Evolutionary conservation across 2,113 vertebrate species (phyloP).

Genomic region (Phocoena sinus): DNA sequence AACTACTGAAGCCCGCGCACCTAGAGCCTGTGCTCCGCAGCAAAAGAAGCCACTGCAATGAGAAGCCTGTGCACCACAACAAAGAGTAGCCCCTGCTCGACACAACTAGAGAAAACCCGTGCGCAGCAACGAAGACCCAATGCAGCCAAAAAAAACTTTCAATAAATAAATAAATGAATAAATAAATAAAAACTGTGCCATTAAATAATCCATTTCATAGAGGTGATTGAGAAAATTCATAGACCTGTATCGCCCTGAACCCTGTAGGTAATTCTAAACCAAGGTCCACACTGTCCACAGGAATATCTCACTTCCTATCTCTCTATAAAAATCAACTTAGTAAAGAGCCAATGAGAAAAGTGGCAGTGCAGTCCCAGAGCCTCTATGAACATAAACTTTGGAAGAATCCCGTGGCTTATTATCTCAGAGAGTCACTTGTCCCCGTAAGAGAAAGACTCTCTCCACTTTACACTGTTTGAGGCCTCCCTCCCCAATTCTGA

Average conservation of each 20-base stretch:
- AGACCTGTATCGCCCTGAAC: neutral
- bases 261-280: neutral
- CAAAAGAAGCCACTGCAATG: too few species aligned
- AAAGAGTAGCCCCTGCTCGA: too few species aligned
- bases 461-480: neutral
- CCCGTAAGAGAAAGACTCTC: neutral
- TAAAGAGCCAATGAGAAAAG: neutral
- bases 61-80: rapidly evolving
- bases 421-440: neutral
- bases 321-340: neutral
- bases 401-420: neutral
- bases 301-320: neutral
- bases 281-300: neutral
- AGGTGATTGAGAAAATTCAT: neutral
- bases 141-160: too few species aligned
- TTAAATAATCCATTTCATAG: neutral
- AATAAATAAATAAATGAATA: too few species aligned
- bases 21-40: too few species aligned
- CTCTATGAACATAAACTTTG: neutral
- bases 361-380: neutral
- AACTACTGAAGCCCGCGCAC: rapidly evolving
- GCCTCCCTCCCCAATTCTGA: rapidly evolving
- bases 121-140: too few species aligned
- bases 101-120: too few species aligned
- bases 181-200: neutral